Base-by-base conservation (phyloP, 37 sponge, comb jelly and placozoan species). In the Haliclona indistincta region DNA sequence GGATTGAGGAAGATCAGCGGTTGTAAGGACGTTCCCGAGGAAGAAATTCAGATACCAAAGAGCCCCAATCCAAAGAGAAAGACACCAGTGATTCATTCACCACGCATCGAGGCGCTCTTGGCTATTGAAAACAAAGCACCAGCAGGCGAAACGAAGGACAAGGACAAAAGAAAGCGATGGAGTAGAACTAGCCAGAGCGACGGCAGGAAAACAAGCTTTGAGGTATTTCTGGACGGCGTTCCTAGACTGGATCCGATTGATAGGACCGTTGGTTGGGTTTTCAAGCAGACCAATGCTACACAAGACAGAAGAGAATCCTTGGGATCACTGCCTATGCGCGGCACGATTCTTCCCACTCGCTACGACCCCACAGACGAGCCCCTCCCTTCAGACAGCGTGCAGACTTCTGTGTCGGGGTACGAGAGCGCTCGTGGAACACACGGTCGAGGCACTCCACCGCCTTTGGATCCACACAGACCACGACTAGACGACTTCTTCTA, bases 351-450 rank as follows among this genome's bases (percentile, higher is more conserved):
- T 15, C 85, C 85, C 25, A 36, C 45, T 17, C 44, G 23, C 6
- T 17, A 62, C 20, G 38, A 11, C 43, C 71, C 86, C 4, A 42
- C 62, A 1, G 32, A 25, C 33, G 41, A 28, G 11, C 26, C 40
- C 5, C 70, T 25, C 0, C 64, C 22, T 26, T 54, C 66, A 22
- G 70, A 56, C 17, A 43, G 43, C 11, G 3, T 13, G 38, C 67
- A 41, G 20, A 76, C 81, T 5, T 76, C 83, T 0, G 3, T 88
- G 2, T 89, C 90, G 0, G 72, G 73, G n/a, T 89, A 70, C 34
- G 90, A 84, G 72, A 80, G 81, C 44, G 90, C 41, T 11, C 44
- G 90, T 30, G 90, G 90, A 4, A 89, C 90, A 29, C 66, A 69
- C 38, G 85, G 85, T 20, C 67, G 85, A 34, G 85, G 85, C 41